Percentiles rank a stretch among this genome's conserved stretches.
Evolutionary conservation across 1,140 invertebrate genomes (phyloP).

Genomic region (Euwallacea fornicatus): DNA sequence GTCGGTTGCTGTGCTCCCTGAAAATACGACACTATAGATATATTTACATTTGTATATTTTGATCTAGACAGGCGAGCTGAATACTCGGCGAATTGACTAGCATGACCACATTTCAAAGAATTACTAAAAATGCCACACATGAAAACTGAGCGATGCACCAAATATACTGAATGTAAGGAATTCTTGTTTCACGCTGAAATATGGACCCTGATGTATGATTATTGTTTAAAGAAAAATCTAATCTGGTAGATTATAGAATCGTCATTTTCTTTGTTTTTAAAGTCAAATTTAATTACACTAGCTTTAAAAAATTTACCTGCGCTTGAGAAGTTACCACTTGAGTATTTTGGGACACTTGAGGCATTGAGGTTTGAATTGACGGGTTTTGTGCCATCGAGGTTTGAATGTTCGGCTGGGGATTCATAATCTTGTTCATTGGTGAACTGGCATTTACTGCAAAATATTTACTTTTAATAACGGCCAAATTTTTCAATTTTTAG

Average conservation of each 20-base stretch:
- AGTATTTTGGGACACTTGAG: conserved; percentile 41
- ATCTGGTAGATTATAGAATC: too few species aligned
- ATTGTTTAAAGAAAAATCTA: too few species aligned
- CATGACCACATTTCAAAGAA: too few species aligned
- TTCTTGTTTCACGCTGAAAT: too few species aligned
- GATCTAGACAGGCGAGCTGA: too few species aligned
- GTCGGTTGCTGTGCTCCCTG: conserved; percentile 45
- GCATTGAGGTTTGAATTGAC: conserved; percentile 29
- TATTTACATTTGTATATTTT: too few species aligned
- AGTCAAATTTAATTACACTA: not conserved
- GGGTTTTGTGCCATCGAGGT: conserved; percentile 38
- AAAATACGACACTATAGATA: too few species aligned
- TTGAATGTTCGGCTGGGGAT: conserved; percentile 34
- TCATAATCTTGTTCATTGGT: conserved; percentile 39
- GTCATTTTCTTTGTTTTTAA: not conserved
- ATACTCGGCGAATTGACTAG: too few species aligned
- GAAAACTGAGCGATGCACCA: too few species aligned
- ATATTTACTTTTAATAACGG: conserved; percentile 15
- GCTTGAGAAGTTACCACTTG: conserved; percentile 39
- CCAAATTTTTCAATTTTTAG: not conserved
- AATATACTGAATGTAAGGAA: too few species aligned
- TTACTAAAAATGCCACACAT: too few species aligned
- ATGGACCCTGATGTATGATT: too few species aligned
- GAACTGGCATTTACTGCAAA: conserved; percentile 32
- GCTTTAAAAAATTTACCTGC: conserved; percentile 32